Percentiles rank a stretch among this genome's conserved stretches.
phyloP scores from a whole-genome alignment of 2,888 invertebrate genomes.

The Rosalia funebris region DNA sequence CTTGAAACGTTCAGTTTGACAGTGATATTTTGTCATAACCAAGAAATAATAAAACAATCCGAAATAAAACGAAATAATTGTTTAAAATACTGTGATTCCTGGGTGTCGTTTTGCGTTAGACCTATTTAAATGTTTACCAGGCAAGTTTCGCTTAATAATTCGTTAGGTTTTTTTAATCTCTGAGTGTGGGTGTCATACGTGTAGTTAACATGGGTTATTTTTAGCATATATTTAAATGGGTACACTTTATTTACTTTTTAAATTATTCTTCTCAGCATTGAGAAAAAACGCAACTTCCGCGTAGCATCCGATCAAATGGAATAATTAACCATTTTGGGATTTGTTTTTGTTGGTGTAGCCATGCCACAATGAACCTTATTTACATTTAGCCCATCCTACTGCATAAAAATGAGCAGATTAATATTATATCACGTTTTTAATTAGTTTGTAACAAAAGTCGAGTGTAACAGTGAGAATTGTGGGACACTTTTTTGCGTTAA shows the following conservation, averaged over 20 bases:
- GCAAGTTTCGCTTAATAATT: conserved; percentile 36
- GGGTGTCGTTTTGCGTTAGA: conserved; percentile 41
- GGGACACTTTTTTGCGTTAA: conserved; percentile 15
- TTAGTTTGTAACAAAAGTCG: conserved; percentile 9
- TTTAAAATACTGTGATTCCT: conserved; percentile 44
- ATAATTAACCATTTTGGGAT: conserved; percentile 16
- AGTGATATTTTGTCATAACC: conserved; percentile 53
- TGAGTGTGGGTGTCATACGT: conserved; percentile 49
- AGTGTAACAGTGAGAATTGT: background rate
- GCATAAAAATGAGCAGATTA: conserved; percentile 21
- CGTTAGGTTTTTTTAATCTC: conserved; percentile 22
- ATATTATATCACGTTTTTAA: conserved; percentile 19
- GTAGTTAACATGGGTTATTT: conserved; percentile 48
- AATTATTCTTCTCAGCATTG: conserved; percentile 26
- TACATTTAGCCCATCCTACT: conserved; percentile 19
- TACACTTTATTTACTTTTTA: conserved; percentile 43
- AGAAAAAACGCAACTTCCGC: conserved; percentile 9
- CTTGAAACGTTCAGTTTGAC: conserved; percentile 36
- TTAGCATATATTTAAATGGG: conserved; percentile 47
- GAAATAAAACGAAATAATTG: conserved; percentile 46
- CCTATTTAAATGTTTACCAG: conserved; percentile 35
- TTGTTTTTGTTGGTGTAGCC: conserved; percentile 24
- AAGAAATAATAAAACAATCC: conserved; percentile 53
- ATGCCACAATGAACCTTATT: conserved; percentile 28
- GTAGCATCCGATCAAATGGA: background rate